Percentiles rank a stretch among this genome's conserved stretches.
Conservation (phyloP, 2,113 vertebrate genomes). For the Trinectes maculatus region DNA sequence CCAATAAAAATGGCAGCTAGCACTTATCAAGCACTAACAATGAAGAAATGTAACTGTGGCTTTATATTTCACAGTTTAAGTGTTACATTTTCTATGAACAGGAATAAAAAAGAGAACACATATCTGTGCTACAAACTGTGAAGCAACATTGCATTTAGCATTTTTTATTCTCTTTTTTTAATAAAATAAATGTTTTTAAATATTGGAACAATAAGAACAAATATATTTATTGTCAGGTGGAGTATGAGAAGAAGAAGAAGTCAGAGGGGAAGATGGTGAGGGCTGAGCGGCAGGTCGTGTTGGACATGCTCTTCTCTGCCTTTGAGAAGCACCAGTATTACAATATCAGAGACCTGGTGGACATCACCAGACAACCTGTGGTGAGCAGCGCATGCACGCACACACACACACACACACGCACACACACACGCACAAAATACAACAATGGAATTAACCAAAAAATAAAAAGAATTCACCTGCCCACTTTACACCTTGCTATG, state of each 20-base stretch:
- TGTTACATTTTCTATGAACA: too few relatives aligned
- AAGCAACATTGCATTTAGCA: too few relatives aligned
- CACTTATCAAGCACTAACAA: too few relatives aligned
- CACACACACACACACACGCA: constrained; percentile 6
- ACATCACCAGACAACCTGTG: constrained; percentile 97
- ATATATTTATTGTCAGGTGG: constrained; percentile 79
- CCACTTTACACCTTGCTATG: constrained; percentile 69
- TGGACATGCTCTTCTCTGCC: constrained; percentile 97
- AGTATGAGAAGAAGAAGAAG: constrained; percentile 94
- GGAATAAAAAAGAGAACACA: too few relatives aligned
- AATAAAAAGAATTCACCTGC: constrained; percentile 57
- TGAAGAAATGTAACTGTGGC: too few relatives aligned
- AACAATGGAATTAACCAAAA: constrained; percentile 11
- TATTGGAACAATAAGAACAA: too few relatives aligned
- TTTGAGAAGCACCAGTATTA: constrained; percentile 98
- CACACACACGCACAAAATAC: constrained; percentile 3
- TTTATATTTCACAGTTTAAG: too few relatives aligned
- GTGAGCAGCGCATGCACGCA: constrained; percentile 75
- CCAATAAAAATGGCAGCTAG: too few relatives aligned
- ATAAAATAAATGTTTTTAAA: too few relatives aligned
- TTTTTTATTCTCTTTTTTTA: too few relatives aligned
- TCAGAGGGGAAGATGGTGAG: constrained; percentile 93
- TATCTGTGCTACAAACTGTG: too few relatives aligned
- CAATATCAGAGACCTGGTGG: constrained; percentile 95
- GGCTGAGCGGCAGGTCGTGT: constrained; percentile 89